phyloP scores from a whole-genome alignment of 2,113 vertebrate genomes.

The Polyodon spathula region DNA sequence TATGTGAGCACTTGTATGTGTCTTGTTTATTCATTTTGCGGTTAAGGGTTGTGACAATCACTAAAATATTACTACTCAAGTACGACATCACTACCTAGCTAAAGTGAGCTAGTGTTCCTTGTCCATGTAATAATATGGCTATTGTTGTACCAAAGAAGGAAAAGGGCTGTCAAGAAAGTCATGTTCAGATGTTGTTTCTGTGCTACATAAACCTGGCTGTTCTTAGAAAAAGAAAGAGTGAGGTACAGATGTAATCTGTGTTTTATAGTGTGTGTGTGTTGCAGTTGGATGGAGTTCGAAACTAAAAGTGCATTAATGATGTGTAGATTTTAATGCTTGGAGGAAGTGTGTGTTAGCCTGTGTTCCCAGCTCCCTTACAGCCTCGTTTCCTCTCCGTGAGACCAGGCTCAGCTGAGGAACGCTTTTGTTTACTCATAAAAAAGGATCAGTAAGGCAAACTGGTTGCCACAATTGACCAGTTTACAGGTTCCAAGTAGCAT shows the following conservation, averaged over 20 bases:
- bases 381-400: slow-evolving; percentile 4
- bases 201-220: background rate
- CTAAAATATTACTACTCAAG: too few relatives aligned
- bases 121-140: too few relatives aligned
- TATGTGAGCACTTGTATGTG: too few relatives aligned
- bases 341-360: slow-evolving; percentile 14
- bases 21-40: too few relatives aligned
- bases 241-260: slow-evolving; percentile 6
- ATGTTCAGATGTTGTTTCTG: background rate
- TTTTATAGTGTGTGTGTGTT: slow-evolving; percentile 12
- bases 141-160: too few relatives aligned
- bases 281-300: slow-evolving; percentile 3
- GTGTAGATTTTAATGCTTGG: slow-evolving; percentile 20
- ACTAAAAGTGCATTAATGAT: slow-evolving; percentile 9
- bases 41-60: too few relatives aligned
- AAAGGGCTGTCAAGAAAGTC: too few relatives aligned
- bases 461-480: background rate
- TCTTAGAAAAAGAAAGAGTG: background rate
- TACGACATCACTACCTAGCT: too few relatives aligned
- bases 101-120: too few relatives aligned
- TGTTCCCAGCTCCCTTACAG: slow-evolving; percentile 20
- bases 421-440: background rate
- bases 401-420: background rate
- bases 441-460: background rate
- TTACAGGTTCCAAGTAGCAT: background rate